Evolutionary conservation across 2,888 invertebrate genomes (phyloP).

Genomic region (Acanthosepion esculentum): DNA sequence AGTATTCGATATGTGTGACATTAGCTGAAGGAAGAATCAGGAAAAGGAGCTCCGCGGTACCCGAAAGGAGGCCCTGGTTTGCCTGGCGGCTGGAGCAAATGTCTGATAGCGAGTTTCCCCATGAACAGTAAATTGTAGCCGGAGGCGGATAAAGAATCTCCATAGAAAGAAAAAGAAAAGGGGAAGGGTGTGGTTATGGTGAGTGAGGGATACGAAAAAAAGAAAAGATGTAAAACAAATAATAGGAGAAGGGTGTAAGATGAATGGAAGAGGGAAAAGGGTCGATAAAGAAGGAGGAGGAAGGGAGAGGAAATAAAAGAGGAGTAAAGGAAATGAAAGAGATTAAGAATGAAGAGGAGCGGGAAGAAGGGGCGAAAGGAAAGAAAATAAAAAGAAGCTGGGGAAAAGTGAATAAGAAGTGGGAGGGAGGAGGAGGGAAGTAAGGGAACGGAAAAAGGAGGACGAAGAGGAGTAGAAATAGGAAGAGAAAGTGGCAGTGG

Average conservation of each 20-base stretch:
- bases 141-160: background rate
- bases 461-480: background rate
- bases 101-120: background rate
- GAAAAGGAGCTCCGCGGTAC: background rate
- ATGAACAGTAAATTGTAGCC: background rate
- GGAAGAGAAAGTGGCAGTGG: background rate
- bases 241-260: background rate
- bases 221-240: too few relatives aligned
- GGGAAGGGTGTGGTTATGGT: background rate
- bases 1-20: background rate
- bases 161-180: background rate
- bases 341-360: too few relatives aligned
- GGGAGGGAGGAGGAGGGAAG: too few relatives aligned
- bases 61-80: background rate
- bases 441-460: background rate
- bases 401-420: too few relatives aligned
- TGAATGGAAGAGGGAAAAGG: background rate
- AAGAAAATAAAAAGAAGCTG: too few relatives aligned
- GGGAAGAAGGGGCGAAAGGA: too few relatives aligned
- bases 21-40: background rate
- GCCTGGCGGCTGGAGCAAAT: background rate
- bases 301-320: too few relatives aligned
- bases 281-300: background rate
- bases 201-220: too few relatives aligned
- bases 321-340: too few relatives aligned